Percentiles rank a stretch among this genome's conserved stretches.
phyloP scores from a whole-genome alignment of 2,888 invertebrate species.

The Teleogryllus oceanicus region DNA sequence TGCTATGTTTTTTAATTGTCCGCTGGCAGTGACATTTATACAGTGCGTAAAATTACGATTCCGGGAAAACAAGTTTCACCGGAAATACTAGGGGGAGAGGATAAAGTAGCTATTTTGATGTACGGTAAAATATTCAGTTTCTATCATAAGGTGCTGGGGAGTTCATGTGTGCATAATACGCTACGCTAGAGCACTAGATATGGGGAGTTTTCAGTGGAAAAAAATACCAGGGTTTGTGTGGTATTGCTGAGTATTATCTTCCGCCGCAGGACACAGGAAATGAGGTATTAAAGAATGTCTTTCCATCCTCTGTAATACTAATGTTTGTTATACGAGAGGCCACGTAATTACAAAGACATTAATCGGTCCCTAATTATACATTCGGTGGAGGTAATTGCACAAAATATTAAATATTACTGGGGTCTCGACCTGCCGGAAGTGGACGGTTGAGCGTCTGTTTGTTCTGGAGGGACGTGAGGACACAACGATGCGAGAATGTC shows the following conservation, averaged over 20 bases:
- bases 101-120: conserved; percentile 1
- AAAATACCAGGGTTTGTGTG: background rate
- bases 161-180: background rate
- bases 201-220: background rate
- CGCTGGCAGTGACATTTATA: background rate
- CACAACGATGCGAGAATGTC: too few species aligned
- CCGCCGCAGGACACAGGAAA: background rate
- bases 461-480: background rate
- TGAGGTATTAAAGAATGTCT: background rate
- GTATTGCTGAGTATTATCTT: conserved; percentile 6
- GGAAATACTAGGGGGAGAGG: background rate
- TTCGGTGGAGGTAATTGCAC: background rate
- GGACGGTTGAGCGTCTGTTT: background rate
- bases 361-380: background rate
- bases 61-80: conserved; percentile 1
- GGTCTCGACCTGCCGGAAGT: background rate
- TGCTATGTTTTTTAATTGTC: background rate
- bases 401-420: background rate
- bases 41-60: background rate
- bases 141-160: background rate
- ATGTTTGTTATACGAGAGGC: conserved; percentile 10
- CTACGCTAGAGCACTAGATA: background rate
- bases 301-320: background rate
- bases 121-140: conserved; percentile 10
- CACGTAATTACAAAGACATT: conserved; percentile 1